Base-by-base conservation (phyloP, 2,888 invertebrate species). In the Hetaerina titia region DNA sequence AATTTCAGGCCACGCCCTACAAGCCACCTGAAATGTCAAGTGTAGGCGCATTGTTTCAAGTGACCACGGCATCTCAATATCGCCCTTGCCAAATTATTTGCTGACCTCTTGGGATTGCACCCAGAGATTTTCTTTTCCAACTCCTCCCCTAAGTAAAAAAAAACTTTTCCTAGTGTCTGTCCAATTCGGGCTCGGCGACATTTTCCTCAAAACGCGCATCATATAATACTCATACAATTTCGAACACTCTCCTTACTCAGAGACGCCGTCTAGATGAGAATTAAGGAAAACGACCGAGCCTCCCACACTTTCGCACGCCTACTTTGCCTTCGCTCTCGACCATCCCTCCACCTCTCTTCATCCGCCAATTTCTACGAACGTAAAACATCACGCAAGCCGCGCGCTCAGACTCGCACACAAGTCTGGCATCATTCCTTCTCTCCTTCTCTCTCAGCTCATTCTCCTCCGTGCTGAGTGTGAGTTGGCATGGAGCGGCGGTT, bases 401-500 rank as follows among this genome's bases (percentile, higher is more conserved):
- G 31, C 81, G 15, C 81, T 31, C 45, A 45, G 45, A 45, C 45
- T 45, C 45, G 45, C 45, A 45, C 45, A 81, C 22, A 69, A 31
- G 4, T 31, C 81, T 81, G 25, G 81, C 81, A 25, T 81, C 81
- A 11, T 31, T 81, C 81, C 81, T 31, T 81, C 9, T 81, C 25
- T n/a, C 9, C 31, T 31, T 56, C 45, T 45, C 81, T 81, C 9
- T 81, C 25, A 69, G 8, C 31, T 81, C 0, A 9, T 56, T 92
- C 60, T 90, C 64, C 90, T 63, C 22, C 31, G 56, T 57, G 63
- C 22, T 45, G 56, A 89, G 22, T 64, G 92, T 56, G 92, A 92
- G 92, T n/a, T 56, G 92, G 69, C 69, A 92, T 8, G 92, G 45
- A 69, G 69, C 74, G 69, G 74, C 74, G 92, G 74, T 64, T 69